Conservation (phyloP, 2,797 vertebrate genomes). For the Sebastes matsubarae region DNA sequence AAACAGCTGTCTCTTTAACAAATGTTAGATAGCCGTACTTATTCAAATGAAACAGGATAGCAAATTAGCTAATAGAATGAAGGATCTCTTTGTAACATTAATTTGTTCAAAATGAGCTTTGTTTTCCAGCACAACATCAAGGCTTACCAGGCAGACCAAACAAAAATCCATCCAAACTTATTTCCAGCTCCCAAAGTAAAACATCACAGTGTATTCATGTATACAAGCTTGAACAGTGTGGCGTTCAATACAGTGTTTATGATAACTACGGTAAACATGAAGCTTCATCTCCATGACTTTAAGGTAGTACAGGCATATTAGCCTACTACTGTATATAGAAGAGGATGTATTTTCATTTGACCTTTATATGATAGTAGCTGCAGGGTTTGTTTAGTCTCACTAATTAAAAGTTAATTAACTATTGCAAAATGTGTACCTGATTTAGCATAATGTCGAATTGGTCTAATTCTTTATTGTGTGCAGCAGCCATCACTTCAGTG, state of each 20-base stretch:
- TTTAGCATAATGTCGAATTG: neutral
- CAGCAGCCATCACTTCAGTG: neutral
- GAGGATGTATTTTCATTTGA: neutral
- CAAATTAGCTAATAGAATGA: conserved; percentile 83
- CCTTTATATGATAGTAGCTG: neutral
- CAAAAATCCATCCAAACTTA: conserved; percentile 37
- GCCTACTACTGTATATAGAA: neutral
- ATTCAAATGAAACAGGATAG: conserved; percentile 81
- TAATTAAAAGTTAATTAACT: neutral
- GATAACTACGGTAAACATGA: neutral
- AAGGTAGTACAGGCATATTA: neutral
- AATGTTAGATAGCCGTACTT: conserved; percentile 82
- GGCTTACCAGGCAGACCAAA: conserved; percentile 8
- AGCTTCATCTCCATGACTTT: neutral
- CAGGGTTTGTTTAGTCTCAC: neutral
- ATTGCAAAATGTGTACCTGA: neutral
- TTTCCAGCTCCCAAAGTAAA: conserved; percentile 5
- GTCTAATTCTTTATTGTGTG: neutral
- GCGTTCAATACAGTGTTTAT: neutral
- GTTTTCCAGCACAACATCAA: conserved; percentile 56
- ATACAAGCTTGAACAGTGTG: neutral
- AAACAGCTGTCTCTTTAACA: conserved; percentile 82
- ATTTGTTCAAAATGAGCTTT: conserved; percentile 79
- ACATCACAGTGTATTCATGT: neutral
- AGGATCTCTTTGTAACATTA: conserved; percentile 76